phyloP scores from a whole-genome alignment of 2,797 vertebrate species.

The Poliocrania exsul region DNA sequence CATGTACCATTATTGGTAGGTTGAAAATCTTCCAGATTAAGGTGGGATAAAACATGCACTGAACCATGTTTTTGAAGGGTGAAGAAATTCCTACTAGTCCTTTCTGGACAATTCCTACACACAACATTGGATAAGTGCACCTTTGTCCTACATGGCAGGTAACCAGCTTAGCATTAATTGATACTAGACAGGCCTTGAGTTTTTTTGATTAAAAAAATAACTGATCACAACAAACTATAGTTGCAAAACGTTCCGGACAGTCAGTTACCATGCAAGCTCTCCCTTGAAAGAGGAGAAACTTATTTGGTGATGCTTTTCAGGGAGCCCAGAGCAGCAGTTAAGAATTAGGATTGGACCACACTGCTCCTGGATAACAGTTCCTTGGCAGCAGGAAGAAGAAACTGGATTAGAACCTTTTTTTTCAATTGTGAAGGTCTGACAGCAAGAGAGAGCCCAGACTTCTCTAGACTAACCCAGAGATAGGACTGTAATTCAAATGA shows the following conservation, averaged over 20 bases:
- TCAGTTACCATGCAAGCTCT: background rate
- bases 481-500: background rate
- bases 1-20: background rate
- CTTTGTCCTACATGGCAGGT: background rate
- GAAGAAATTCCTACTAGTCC: background rate
- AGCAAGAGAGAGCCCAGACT: background rate
- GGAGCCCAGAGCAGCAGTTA: background rate
- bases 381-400: background rate
- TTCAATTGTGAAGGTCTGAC: background rate
- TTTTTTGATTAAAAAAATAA: background rate
- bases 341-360: background rate
- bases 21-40: background rate
- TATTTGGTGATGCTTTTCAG: background rate
- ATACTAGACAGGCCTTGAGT: background rate
- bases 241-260: background rate
- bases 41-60: background rate
- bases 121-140: accelerated
- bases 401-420: background rate
- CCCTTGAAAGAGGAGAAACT: background rate
- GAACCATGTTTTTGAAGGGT: background rate
- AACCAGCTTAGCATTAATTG: background rate
- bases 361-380: background rate
- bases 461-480: background rate
- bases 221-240: background rate
- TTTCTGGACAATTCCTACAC: background rate